Evolutionary conservation across 2,797 vertebrate species (phyloP).

Genomic region (Coregonus suidteri): DNA sequence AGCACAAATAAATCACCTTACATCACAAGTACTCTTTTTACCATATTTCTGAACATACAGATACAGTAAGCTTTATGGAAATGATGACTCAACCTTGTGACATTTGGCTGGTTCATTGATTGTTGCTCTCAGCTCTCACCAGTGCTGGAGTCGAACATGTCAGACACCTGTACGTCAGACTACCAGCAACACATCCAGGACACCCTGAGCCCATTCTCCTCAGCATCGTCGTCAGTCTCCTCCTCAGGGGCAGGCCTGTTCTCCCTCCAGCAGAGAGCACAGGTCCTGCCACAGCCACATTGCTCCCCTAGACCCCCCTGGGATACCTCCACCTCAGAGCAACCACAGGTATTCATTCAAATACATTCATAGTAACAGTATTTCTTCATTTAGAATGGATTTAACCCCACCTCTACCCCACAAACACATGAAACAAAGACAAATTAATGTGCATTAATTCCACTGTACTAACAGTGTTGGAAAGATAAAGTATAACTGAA

Average conservation of each 20-base stretch:
- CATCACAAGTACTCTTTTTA: not conserved
- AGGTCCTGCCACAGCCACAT: conserved; percentile 29
- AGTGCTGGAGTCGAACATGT: conserved; percentile 70
- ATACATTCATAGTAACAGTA: no score
- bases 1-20: not conserved
- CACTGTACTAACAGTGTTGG: not conserved
- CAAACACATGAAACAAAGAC: not conserved
- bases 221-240: conserved; percentile 49
- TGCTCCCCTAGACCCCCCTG: conserved; percentile 40
- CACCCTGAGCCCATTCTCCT: conserved; percentile 58
- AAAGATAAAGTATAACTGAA: not conserved
- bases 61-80: not conserved
- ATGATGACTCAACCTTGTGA: not conserved
- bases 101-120: not conserved
- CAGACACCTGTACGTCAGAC: conserved; percentile 67
- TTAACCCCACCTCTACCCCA: not conserved
- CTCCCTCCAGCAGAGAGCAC: conserved; percentile 58
- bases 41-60: not conserved
- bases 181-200: conserved; percentile 53
- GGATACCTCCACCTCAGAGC: conserved; percentile 49
- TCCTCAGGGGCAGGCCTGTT: conserved; percentile 57
- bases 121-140: conserved; percentile 71
- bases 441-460: not conserved
- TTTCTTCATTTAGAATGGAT: no score
- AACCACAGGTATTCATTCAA: conserved; percentile 53